Evolutionary conservation across 2,113 vertebrate genomes (phyloP), one percentile per base, ranked within the genome.

Genomic region (Corythornis cristatus): DNA sequence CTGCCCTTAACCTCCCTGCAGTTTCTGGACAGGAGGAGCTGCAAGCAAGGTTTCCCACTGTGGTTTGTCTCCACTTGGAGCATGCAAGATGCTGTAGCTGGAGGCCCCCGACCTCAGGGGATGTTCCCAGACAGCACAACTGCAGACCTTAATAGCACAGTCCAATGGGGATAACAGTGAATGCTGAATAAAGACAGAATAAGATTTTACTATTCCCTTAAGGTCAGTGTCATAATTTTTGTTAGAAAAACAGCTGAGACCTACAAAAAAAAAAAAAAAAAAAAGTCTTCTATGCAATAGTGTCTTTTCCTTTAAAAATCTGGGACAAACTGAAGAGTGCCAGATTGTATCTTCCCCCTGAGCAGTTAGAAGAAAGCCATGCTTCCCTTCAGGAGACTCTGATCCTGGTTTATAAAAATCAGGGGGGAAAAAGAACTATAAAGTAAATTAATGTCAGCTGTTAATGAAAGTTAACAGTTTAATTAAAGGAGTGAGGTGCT

Each of bases 401-500:
- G 45, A 65, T 82, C n/a, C 70, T 56, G 21, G 11, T 77, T 88
- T 92, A 67, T 67, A 90, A 89, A 94, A 93, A 57, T 1, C 46
- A 14, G 11, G 20, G 0, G 15, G 2, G 6, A 1, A 60, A 86
- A 84, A 15, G 33, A 88, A 25, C 35, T 66, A 26, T 53, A 42
- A 82, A 89, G n/a, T 85, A 84, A 73, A 73, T 92, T 75, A 90
- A 75, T 58, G 61, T 85, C 77, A 73, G 23, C 65, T 42, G 48
- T 93, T 90, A 93, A 91, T 94, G 48, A 93, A 93, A 91, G 68
- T 35, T 71, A 93, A 82, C 53, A 56, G 72, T 74, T 94, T 95
- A 95, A 96, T 95, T 93, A 95, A 91, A 90, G 33, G 22, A 62
- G 45, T 4, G 42, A 94, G 51, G 10, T 3, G 25, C 66, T 82